These are phyloP conservation scores for Cyclina sinensis DNA, from an alignment of 1,140 invertebrate genomes.

Conservation along the genomic window DNA sequence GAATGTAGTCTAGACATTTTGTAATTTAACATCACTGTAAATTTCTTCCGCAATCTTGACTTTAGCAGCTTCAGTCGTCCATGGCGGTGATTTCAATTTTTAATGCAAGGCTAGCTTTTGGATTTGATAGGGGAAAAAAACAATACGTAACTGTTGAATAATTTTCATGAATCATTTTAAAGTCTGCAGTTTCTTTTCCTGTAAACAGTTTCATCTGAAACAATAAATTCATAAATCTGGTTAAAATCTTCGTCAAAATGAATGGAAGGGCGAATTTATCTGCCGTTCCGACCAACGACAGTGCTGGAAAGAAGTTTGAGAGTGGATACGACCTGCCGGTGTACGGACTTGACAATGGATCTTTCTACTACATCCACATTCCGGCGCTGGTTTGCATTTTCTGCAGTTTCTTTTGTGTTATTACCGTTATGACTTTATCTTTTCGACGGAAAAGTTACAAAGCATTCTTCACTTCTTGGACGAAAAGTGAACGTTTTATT, in stretches of 20 bases:
- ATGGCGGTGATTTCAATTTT: too few relatives aligned
- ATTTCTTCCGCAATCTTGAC: too few relatives aligned
- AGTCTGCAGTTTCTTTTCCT: too few relatives aligned
- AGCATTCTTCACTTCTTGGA: constrained; percentile 66
- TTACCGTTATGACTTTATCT: constrained; percentile 56
- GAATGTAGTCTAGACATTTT: too few relatives aligned
- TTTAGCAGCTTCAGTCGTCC: too few relatives aligned
- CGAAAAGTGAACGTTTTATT: constrained; percentile 70
- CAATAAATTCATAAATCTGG: too few relatives aligned
- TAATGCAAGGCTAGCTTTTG: too few relatives aligned
- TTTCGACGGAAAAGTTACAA: constrained; percentile 56
- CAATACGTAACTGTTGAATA: too few relatives aligned
- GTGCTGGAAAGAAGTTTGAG: not conserved
- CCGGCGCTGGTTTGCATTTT: constrained; percentile 68
- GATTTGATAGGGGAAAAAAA: too few relatives aligned
- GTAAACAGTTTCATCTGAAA: too few relatives aligned
- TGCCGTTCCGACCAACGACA: not conserved
- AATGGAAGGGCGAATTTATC: not conserved
- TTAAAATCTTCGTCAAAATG: not conserved
- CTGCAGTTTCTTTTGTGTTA: constrained; percentile 63
- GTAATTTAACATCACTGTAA: too few relatives aligned
- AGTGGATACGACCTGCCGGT: constrained; percentile 65
- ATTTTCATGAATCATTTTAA: too few relatives aligned
- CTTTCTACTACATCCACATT: constrained; percentile 68
- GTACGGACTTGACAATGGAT: constrained; percentile 62